A percentile compares a stretch with the other conserved stretches of the same genome.
These are phyloP conservation scores for Riptortus pedestris DNA, from an alignment of 1,140 invertebrate genomes.

Conservation along the genomic window DNA sequence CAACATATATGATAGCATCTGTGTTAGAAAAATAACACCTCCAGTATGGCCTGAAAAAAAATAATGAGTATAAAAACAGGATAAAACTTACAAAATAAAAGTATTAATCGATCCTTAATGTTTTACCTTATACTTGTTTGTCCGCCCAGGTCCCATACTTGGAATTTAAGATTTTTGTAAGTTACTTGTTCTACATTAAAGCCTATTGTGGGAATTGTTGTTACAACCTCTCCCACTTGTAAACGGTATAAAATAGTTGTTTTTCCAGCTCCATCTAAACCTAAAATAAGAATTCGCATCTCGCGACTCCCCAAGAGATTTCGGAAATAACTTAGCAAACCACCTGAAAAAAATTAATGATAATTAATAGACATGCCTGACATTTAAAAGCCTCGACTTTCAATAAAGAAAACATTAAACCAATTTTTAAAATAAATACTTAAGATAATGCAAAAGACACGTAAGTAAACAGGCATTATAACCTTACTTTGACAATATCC, in stretches of 20 bases:
- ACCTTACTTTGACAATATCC: neutral
- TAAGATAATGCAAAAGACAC: too few species aligned
- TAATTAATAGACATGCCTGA: too few species aligned
- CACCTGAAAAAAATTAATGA: constrained; percentile 55
- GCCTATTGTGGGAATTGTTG: constrained; percentile 98
- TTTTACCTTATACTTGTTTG: constrained; percentile 81
- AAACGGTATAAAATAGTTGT: constrained; percentile 96
- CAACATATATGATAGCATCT: constrained; percentile 99
- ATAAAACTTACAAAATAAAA: neutral
- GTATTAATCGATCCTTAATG: neutral
- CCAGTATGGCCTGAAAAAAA: constrained; percentile 87
- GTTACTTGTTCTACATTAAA: constrained; percentile 96
- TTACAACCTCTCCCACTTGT: constrained; percentile 98
- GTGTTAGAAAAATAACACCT: constrained; percentile 99
- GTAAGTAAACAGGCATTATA: neutral
- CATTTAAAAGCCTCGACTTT: neutral
- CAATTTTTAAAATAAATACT: too few species aligned
- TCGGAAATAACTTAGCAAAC: constrained; percentile 89
- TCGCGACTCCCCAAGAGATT: constrained; percentile 85
- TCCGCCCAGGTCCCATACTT: constrained; percentile 97
- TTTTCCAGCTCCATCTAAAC: constrained; percentile 95
- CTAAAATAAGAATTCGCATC: constrained; percentile 95
- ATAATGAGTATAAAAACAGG: neutral
- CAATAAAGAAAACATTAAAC: too few species aligned
- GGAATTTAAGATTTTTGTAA: constrained; percentile 91